Percentiles rank a stretch among this genome's conserved stretches.
These are phyloP conservation scores for Caenorhabditis sinica DNA, from an alignment of 2,888 invertebrate species.

Conservation along the genomic window DNA sequence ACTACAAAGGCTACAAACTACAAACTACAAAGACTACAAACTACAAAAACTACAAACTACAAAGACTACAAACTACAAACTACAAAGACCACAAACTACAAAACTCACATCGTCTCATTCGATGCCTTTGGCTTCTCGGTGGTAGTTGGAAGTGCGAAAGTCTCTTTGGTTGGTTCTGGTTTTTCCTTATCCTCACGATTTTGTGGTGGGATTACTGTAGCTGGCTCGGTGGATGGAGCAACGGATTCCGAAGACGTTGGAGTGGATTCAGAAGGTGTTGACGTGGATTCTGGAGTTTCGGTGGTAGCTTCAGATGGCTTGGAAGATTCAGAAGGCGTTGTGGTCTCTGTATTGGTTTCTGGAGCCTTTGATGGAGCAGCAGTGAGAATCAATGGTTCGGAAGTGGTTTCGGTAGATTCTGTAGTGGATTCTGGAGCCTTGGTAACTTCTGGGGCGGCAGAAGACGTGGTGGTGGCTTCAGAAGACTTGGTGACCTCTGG, in stretches of 20 bases:
- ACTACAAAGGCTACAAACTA: background rate
- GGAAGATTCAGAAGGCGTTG: constrained; percentile 10
- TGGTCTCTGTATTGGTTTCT: background rate
- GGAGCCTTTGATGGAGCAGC: constrained; percentile 30
- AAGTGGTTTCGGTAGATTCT: background rate
- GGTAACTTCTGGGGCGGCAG: constrained; percentile 15
- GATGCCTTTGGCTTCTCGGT: constrained; percentile 39
- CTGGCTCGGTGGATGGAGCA: constrained; percentile 23
- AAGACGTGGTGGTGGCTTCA: background rate
- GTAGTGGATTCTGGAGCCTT: constrained; percentile 7
- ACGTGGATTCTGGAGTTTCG: background rate
- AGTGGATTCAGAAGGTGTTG: background rate
- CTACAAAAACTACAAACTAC: constrained; percentile 12
- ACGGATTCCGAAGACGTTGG: background rate
- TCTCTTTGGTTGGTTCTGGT: constrained; percentile 69
- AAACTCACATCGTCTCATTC: constrained; percentile 27
- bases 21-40: background rate
- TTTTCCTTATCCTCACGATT: constrained; percentile 29
- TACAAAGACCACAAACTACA: background rate
- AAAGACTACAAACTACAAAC: background rate
- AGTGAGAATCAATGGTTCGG: background rate
- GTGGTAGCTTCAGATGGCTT: constrained; percentile 25
- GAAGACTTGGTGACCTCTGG: background rate
- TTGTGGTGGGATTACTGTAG: constrained; percentile 56
- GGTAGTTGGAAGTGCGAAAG: constrained; percentile 70